phyloP scores from a whole-genome alignment of 2,888 invertebrate species.

The Hirtodrosophila alboralis region DNA sequence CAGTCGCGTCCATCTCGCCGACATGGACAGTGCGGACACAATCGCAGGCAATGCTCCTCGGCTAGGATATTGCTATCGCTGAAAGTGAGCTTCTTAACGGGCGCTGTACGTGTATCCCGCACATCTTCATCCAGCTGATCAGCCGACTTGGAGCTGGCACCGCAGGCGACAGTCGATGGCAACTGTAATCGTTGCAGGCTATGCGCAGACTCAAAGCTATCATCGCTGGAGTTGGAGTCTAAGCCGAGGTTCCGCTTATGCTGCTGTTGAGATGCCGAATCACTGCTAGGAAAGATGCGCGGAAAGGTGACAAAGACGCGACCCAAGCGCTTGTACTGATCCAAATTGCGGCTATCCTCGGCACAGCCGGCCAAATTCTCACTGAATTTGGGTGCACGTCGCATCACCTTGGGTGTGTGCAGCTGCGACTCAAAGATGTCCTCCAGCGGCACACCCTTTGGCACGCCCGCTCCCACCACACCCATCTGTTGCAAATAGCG shows the following conservation, averaged over 20 bases:
- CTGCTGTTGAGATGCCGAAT: constrained; percentile 72
- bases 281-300: constrained; percentile 70
- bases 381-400: constrained; percentile 88
- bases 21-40: constrained; percentile 82
- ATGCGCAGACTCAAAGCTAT: constrained; percentile 81
- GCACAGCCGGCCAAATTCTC: constrained; percentile 88
- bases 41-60: constrained; percentile 75
- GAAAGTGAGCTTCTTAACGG: constrained; percentile 82
- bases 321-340: constrained; percentile 86
- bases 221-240: constrained; percentile 85
- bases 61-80: constrained; percentile 83
- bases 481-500: constrained; percentile 81
- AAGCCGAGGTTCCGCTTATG: constrained; percentile 83
- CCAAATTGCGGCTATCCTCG: constrained; percentile 87
- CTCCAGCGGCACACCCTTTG: constrained; percentile 78
- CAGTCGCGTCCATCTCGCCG: constrained; percentile 68
- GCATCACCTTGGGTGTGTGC: constrained; percentile 86
- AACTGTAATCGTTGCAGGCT: constrained; percentile 68
- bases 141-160: constrained; percentile 85
- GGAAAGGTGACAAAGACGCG: constrained; percentile 85
- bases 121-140: constrained; percentile 85
- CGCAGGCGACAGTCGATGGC: constrained; percentile 37
- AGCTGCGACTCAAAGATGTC: constrained; percentile 84
- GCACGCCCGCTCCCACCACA: constrained; percentile 53
- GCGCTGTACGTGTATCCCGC: constrained; percentile 51